Conservation (phyloP, 2,888 invertebrate species). For the Drosophila heteroneura region DNA sequence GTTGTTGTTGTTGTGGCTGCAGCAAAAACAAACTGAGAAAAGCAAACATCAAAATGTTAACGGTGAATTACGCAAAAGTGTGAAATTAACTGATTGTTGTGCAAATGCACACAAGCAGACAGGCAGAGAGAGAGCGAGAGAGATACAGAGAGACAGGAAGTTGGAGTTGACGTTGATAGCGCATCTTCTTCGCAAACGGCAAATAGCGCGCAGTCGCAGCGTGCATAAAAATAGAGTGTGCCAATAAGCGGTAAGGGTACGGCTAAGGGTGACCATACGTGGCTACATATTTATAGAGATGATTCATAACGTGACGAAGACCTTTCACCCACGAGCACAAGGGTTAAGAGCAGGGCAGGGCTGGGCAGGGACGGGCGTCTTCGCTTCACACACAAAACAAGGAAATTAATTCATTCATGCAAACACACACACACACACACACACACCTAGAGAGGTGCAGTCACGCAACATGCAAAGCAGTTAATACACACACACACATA, state of each 20-base stretch:
- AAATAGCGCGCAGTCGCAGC: slow-evolving; percentile 26
- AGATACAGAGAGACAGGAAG: not conserved
- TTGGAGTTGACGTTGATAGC: not conserved
- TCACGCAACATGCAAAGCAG: not conserved
- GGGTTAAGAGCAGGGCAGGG: slow-evolving; percentile 23
- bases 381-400: slow-evolving; percentile 24
- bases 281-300: slow-evolving; percentile 19
- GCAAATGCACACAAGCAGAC: not conserved
- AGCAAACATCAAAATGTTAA: slow-evolving; percentile 27
- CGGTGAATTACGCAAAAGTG: slow-evolving; percentile 34
- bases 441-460: not conserved
- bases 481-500: not conserved
- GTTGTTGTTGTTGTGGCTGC: not conserved
- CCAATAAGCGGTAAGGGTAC: not conserved
- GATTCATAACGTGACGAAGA: slow-evolving; percentile 48
- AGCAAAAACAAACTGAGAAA: slow-evolving; percentile 18
- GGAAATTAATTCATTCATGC: slow-evolving; percentile 59
- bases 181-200: not conserved
- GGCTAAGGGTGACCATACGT: not conserved
- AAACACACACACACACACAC: slow-evolving; percentile 16
- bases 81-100: slow-evolving; percentile 22
- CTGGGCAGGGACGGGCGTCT: not conserved
- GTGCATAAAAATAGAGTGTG: slow-evolving; percentile 10
- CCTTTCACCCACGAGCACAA: slow-evolving; percentile 45
- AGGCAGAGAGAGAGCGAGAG: not conserved